These are phyloP conservation scores for Leucozona laternaria DNA, from an alignment of 2,888 invertebrate genomes.

Conservation along the genomic window DNA sequence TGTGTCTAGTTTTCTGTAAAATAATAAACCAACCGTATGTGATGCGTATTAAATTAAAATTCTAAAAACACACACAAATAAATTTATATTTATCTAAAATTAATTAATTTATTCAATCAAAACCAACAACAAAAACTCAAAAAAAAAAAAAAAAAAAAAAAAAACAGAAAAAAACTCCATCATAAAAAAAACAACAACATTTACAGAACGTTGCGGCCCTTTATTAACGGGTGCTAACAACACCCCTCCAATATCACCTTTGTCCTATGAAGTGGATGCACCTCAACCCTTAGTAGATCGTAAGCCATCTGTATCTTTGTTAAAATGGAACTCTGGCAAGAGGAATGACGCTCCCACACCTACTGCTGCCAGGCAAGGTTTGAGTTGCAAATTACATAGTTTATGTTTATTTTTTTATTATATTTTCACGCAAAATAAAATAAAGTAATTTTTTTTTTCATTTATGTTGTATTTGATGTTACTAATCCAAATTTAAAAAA, in stretches of 20 bases:
- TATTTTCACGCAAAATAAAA: constrained; percentile 21
- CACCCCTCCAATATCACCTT: constrained; percentile 85
- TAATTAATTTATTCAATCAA: constrained; percentile 24
- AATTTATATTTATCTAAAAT: constrained; percentile 32
- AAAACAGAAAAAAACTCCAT: constrained; percentile 59
- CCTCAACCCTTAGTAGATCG: constrained; percentile 89
- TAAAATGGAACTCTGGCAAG: constrained; percentile 84
- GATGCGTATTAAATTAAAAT: constrained; percentile 46
- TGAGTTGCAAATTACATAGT: constrained; percentile 80
- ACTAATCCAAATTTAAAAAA: constrained; percentile 54
- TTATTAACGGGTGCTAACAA: constrained; percentile 85
- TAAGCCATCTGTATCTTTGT: constrained; percentile 87
- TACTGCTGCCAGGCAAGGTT: constrained; percentile 85
- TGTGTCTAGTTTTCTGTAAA: constrained; percentile 81
- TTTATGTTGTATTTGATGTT: constrained; percentile 25
- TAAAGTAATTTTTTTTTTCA: constrained; percentile 13
- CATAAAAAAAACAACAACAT: constrained; percentile 68
- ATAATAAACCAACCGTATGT: constrained; percentile 61
- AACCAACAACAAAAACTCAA: constrained; percentile 34
- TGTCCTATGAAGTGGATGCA: constrained; percentile 87
- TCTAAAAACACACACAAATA: constrained; percentile 44
- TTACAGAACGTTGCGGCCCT: constrained; percentile 90
- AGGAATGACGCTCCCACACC: constrained; percentile 81
- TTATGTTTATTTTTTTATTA: constrained; percentile 41
- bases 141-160: constrained; percentile 30